Conservation (phyloP, 1,140 invertebrate genomes). For the Chymomyza costata region DNA sequence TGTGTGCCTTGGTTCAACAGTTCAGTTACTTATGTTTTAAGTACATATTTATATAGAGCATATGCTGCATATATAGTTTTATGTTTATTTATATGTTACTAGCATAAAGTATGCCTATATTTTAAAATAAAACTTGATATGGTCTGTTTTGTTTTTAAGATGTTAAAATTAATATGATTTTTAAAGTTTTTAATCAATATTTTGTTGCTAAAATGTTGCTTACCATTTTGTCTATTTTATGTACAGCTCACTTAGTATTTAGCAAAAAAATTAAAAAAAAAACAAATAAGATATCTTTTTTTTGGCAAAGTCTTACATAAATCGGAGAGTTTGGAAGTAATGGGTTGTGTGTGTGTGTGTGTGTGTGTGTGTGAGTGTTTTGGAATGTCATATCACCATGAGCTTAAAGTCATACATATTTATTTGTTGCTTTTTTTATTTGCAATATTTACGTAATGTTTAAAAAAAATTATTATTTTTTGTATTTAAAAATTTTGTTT, state of each 20-base stretch:
- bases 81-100: slow-evolving; percentile 26
- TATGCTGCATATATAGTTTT: slow-evolving; percentile 27
- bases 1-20: slow-evolving; percentile 10
- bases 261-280: neutral
- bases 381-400: slow-evolving; percentile 50
- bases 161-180: no score
- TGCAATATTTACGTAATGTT: neutral
- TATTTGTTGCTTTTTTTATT: slow-evolving; percentile 4
- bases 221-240: slow-evolving; percentile 29
- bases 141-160: slow-evolving; percentile 52
- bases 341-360: slow-evolving; percentile 4
- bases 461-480: neutral
- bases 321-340: slow-evolving; percentile 4
- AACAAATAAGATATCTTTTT: neutral
- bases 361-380: slow-evolving; percentile 26
- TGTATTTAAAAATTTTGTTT: slow-evolving; percentile 1
- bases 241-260: slow-evolving; percentile 3
- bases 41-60: neutral
- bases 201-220: neutral
- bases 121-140: slow-evolving; percentile 57
- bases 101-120: neutral
- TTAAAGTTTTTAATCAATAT: neutral
- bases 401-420: slow-evolving; percentile 56
- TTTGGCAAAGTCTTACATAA: slow-evolving; percentile 30
- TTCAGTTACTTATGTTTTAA: slow-evolving; percentile 4